A percentile compares a stretch with the other conserved stretches of the same genome.
These are phyloP conservation scores for Oryzias sinensis DNA, from an alignment of 2,797 vertebrate species.

Conservation along the genomic window DNA sequence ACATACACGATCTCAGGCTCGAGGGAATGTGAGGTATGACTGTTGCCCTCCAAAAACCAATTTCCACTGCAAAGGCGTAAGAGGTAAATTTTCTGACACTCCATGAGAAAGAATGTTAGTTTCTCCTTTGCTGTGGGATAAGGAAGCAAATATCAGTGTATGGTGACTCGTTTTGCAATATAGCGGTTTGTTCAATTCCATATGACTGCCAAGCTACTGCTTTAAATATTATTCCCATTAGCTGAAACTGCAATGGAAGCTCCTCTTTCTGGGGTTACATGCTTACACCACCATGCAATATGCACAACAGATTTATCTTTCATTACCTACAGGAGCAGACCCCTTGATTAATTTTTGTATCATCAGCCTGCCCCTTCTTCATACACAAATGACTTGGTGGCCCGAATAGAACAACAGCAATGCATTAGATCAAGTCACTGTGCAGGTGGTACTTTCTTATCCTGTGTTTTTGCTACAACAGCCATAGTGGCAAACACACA, in stretches of 20 bases:
- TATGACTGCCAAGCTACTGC: constrained; percentile 56
- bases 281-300: constrained; percentile 36
- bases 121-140: constrained; percentile 58
- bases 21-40: constrained; percentile 99
- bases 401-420: constrained; percentile 33
- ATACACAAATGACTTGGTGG: constrained; percentile 45
- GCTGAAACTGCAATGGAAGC: constrained; percentile 41
- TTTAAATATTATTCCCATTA: constrained; percentile 55
- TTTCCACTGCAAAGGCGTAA: constrained; percentile 92
- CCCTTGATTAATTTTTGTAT: constrained; percentile 51
- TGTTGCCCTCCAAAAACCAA: constrained; percentile 91
- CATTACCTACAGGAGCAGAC: constrained; percentile 47
- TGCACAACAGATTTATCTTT: constrained; percentile 44
- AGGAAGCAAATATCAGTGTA: constrained; percentile 71
- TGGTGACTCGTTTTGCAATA: constrained; percentile 67
- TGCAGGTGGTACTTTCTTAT: constrained; percentile 72
- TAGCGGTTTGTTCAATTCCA: constrained; percentile 52
- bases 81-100: constrained; percentile 89
- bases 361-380: constrained; percentile 47
- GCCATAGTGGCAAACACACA: constrained; percentile 49
- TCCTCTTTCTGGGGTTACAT: constrained; percentile 30
- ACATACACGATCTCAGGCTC: constrained; percentile 99
- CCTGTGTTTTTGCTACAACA: constrained; percentile 63
- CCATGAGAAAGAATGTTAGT: constrained; percentile 42
- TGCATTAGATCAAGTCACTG: constrained; percentile 61